Evolutionary conservation across 1,140 invertebrate genomes (phyloP), one percentile per base, ranked within the genome.

Genomic region (Antheraea mylitta): DNA sequence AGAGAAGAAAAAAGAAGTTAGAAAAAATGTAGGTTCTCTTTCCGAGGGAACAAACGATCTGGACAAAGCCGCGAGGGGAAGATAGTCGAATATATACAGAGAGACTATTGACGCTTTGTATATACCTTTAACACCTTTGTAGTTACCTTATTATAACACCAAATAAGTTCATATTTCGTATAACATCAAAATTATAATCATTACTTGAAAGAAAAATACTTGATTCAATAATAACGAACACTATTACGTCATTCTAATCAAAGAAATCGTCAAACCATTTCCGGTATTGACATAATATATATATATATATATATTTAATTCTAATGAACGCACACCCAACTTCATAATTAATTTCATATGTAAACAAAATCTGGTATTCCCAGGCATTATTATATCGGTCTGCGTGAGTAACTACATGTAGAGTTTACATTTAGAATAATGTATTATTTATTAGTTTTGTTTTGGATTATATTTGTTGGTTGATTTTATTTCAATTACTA

Each of bases 301-400:
- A 4, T 30, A 53, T 30, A 4, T 30, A 30, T 53, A 16, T 53
- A 53, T n/a, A 53, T 53, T 53, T 53, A 53, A 53, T 53, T 53
- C 45, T 53, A 53, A 53, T 53, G 45, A 53, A 53, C 16, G 45
- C 16, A 53, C 45, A 53, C 45, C 45, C 13, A 53, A 53, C 45
- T 53, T 53, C 10, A 13, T 16, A 13, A 53, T 53, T 53, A 53
- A 53, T 53, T 53, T 53, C 10, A 53, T 53, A 53, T 72, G 66
- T 76, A 76, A 78, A 78, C 74, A 78, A 61, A 68, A 10, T 61
- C 18, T 42, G 76, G 74, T 30, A 70, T 76, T 76, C 72, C 74
- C 76, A 67, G 70, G n/a, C 64, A 67, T 65, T 69, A 63, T 63
- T 37, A 59, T 64, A 53, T 63, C 61, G 61, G 6, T 0, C 22